A percentile compares a stretch with the other conserved stretches of the same genome.
Conservation (phyloP, 1,140 invertebrate genomes). For the Daktulosphaira vitifoliae region DNA sequence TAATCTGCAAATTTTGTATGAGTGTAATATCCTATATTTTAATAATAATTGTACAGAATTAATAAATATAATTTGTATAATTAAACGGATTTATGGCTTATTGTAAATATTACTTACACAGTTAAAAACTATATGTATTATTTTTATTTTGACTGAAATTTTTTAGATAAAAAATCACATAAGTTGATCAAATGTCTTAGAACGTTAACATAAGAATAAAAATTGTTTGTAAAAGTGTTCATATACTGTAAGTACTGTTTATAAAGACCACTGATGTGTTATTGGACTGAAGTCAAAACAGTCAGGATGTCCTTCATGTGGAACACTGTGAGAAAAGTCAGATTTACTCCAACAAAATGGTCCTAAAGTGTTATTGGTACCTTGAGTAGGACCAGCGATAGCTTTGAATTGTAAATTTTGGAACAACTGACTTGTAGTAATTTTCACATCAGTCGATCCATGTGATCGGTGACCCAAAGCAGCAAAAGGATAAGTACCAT, state of each 20-base stretch:
- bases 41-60: too few species aligned
- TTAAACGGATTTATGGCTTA: too few species aligned
- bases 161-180: too few species aligned
- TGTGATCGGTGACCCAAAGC: slow-evolving; percentile 2
- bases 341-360: slow-evolving; percentile 25
- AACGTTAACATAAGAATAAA: too few species aligned
- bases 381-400: not conserved
- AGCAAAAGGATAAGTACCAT: slow-evolving; percentile 8
- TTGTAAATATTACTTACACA: too few species aligned
- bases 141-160: too few species aligned
- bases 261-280: not conserved
- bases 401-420: slow-evolving; percentile 4
- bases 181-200: too few species aligned
- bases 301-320: slow-evolving; percentile 1
- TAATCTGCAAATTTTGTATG: too few species aligned
- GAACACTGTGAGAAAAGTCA: not conserved
- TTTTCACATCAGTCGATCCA: slow-evolving; percentile 7
- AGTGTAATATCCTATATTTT: too few species aligned
- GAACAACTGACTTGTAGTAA: not conserved
- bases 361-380: not conserved
- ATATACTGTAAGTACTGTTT: not conserved
- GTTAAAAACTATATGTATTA: too few species aligned
- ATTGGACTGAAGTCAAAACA: slow-evolving; percentile 7
- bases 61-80: too few species aligned
- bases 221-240: too few species aligned